Evolutionary conservation across 2,888 invertebrate species (phyloP), one percentile per base, ranked within the genome.

Genomic region (Trilocha varians): DNA sequence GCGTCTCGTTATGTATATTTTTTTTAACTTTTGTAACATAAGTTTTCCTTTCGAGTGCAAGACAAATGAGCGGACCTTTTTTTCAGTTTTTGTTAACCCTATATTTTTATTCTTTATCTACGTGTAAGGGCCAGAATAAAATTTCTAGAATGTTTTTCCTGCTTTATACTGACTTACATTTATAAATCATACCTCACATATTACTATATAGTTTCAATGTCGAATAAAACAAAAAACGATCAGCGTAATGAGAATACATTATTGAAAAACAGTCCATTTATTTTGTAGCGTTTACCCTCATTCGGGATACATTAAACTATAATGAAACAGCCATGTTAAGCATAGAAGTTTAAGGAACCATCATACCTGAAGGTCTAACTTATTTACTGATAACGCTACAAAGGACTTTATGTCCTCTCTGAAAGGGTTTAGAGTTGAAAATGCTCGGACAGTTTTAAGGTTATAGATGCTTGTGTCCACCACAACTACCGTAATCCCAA

Each of bases 1-100:
- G 61, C 57, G 73, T 76, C 78, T 79, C 79, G 78, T 82, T 74
- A 74, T 76, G 70, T 72, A 77, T 78, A 67, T 36, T 34, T 18
- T 25, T 25, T 25, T 25, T 25, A 25, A 25, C 25, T 25, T 25
- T 25, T 25, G 25, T 25, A 25, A 6, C 25, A 9, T 11, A 25
- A 25, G 25, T 25, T 25, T 9, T 25, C 11, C 25, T 25, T 25
- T 25, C 25, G 25, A 25, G 25, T 25, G 25, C 11, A 2, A 25
- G 8, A 5, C 25, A 25, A 25, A 25, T 25, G 25, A 25, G 11
- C 6, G 25, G 25, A 25, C 25, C 25, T 25, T 25, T 25, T 25
- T 9, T 25, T 25, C 11, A 11, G 25, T 9, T 6, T 25, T 25
- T 25, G 25, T 11, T 25, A 25, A 11, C 25, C 25, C 25, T 25